Evolutionary conservation across 2,113 vertebrate species (phyloP).

Genomic region (Thalassoma bifasciatum): DNA sequence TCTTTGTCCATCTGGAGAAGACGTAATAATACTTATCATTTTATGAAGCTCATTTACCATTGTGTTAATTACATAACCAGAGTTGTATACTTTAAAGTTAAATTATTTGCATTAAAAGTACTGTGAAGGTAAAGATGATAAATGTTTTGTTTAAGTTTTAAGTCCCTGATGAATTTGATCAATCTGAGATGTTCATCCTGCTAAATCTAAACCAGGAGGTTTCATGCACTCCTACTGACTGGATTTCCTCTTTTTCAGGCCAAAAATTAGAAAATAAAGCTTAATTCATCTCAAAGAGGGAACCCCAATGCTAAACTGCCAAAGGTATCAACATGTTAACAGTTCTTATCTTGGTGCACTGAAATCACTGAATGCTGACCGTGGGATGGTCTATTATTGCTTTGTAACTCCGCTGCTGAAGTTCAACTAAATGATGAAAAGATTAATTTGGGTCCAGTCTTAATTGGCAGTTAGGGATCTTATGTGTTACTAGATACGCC

Average conservation of each 20-base stretch:
- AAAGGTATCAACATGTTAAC: neutral
- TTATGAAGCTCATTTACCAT: neutral
- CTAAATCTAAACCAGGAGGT: constrained; percentile 1
- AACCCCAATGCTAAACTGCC: neutral
- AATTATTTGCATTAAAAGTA: too few relatives aligned
- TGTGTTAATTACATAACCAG: neutral
- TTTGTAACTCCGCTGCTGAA: neutral
- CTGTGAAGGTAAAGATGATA: neutral
- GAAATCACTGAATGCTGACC: neutral
- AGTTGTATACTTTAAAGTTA: too few relatives aligned
- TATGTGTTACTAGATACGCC: neutral
- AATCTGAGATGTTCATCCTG: constrained; percentile 1
- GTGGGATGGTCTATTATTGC: neutral
- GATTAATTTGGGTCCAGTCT: neutral
- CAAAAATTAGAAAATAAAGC: constrained; percentile 44
- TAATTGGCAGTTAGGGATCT: neutral
- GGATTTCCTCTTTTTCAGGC: constrained; percentile 26
- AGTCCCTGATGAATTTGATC: neutral
- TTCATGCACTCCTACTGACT: neutral
- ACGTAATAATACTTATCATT: neutral
- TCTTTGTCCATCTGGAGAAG: constrained; percentile 93
- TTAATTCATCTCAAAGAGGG: constrained; percentile 5
- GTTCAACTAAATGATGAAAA: neutral
- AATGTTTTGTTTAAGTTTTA: neutral
- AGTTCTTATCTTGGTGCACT: neutral